Base-by-base conservation (phyloP, 2,888 invertebrate species). In the Hemaris fuciformis region DNA sequence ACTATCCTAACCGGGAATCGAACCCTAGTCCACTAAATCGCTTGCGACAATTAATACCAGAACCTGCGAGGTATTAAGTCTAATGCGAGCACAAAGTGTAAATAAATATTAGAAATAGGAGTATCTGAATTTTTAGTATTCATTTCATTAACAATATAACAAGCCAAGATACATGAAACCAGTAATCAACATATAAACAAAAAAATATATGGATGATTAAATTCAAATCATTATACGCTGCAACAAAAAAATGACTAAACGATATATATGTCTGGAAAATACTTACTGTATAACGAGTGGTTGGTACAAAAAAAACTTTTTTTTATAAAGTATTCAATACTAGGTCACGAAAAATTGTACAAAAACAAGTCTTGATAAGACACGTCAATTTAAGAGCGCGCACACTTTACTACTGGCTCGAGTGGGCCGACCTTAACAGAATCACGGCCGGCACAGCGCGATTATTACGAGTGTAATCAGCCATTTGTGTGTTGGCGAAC, bases 261-360 rank as follows among this genome's bases (percentile, higher is more conserved):
- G 2, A n/a, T 13, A n/a, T n/a, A n/a, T 38, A n/a, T 38, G n/a
- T n/a, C n/a, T n/a, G n/a, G n/a, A n/a, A 38, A 38, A 0, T 38
- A 53, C 48, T 27, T 53, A 18, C 31, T 31, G 15, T 15, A 18
- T 53, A 31, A 25, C n/a, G 8, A 31, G 8, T 27, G 10, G 53
- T 18, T 31, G 53, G 10, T 31, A 53, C 31, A 53, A 25, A 48
- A 20, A 1, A n/a, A n/a, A n/a, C n/a, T 10, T 27, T 27, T 8
- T 5, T 18, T n/a, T 38, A 38, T 6, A 46, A 48, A 48, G 27
- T 48, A 31, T 53, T 31, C 62, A 57, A n/a, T 46, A 22, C 69
- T 71, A 70, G 48, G 66, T 62, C 18, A 57, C 13, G 7, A 5
- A 5, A 46, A 57, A 13, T 48, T 10, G 13, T 59, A 5, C 46